Evolutionary conservation across 2,113 vertebrate species (phyloP).

Genomic region (Melanocharis versteri): DNA sequence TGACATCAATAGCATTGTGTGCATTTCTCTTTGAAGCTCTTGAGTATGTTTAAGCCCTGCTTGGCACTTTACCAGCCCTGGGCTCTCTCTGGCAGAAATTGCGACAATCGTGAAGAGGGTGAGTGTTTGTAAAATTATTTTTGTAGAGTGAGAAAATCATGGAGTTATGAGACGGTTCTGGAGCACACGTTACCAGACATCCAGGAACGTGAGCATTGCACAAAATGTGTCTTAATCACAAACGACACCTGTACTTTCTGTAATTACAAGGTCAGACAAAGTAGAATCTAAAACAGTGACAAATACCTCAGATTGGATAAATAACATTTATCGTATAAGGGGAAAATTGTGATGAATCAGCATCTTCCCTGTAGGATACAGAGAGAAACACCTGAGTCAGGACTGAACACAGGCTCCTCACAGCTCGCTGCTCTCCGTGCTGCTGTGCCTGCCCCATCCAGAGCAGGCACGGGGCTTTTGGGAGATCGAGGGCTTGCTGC

Average conservation of each 20-base stretch:
- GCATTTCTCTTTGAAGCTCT: conserved; percentile 60
- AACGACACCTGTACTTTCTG: not conserved
- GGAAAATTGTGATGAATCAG: not conserved
- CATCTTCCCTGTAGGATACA: not conserved
- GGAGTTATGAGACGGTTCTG: not conserved
- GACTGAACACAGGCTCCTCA: not conserved
- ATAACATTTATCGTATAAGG: not conserved
- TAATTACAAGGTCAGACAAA: conserved; percentile 3
- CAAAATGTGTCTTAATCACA: not conserved
- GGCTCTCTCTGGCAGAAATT: conserved; percentile 38
- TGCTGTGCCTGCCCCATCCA: not conserved
- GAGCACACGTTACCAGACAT: not conserved
- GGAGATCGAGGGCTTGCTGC: not conserved
- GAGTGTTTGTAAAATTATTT: conserved; percentile 23
- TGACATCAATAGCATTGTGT: conserved; percentile 57
- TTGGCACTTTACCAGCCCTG: conserved; percentile 48
- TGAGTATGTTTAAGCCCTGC: conserved; percentile 32
- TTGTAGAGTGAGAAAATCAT: not conserved
- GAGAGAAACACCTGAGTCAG: not conserved
- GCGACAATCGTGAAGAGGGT: not conserved
- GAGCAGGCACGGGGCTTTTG: not conserved
- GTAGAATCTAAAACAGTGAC: not conserved
- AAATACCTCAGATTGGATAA: not conserved
- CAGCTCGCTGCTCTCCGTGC: not conserved
- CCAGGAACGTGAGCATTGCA: not conserved